Conservation (phyloP, 2,888 invertebrate species). For the Drosophila tripunctata region DNA sequence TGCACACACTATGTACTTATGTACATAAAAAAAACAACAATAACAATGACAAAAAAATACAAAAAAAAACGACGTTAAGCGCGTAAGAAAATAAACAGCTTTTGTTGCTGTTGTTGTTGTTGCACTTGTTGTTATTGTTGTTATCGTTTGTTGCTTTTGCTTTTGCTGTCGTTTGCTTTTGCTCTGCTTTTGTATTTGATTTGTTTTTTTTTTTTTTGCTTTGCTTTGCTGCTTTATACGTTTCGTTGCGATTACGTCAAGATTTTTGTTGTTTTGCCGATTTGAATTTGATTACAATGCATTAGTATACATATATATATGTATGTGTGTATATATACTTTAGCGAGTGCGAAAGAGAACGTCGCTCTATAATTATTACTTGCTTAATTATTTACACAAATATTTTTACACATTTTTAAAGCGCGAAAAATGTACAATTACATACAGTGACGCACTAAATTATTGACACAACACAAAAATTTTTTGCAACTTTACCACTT, state of each 20-base stretch:
- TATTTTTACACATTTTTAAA: background rate
- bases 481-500: too few relatives aligned
- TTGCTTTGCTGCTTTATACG: slow-evolving; percentile 19
- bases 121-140: slow-evolving; percentile 26
- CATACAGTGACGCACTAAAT: too few relatives aligned
- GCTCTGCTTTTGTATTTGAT: too few relatives aligned
- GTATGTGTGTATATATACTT: background rate
- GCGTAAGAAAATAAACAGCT: slow-evolving; percentile 55
- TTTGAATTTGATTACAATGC: slow-evolving; percentile 68
- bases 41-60: slow-evolving; percentile 26
- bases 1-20: slow-evolving; percentile 13
- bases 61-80: slow-evolving; percentile 13
- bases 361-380: slow-evolving; percentile 54
- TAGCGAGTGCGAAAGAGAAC: slow-evolving; percentile 4
- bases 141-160: slow-evolving; percentile 20
- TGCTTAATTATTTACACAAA: background rate
- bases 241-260: slow-evolving; percentile 71
- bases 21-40: slow-evolving; percentile 43
- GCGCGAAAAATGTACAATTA: background rate
- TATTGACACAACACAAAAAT: too few relatives aligned
- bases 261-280: slow-evolving; percentile 65
- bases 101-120: slow-evolving; percentile 35
- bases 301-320: slow-evolving; percentile 17
- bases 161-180: slow-evolving; percentile 29
- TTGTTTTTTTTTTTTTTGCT: slow-evolving; percentile 46